Evolutionary conservation across 2,888 invertebrate species (phyloP).

Genomic region (Microplitis manilae): DNA sequence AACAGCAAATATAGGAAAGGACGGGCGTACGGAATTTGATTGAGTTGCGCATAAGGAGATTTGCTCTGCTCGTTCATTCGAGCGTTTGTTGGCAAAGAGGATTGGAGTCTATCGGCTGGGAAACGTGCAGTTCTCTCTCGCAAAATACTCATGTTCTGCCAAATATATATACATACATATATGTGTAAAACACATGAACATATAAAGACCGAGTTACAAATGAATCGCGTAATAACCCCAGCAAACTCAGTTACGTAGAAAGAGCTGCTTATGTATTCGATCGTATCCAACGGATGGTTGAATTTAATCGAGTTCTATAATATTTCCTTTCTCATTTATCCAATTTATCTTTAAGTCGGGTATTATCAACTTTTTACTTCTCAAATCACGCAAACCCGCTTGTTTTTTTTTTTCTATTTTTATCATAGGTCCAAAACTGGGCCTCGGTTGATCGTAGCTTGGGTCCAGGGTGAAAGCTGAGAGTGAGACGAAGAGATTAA

Average conservation of each 20-base stretch:
- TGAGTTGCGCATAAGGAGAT: constrained; percentile 67
- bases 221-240: constrained; percentile 67
- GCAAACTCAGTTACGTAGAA: constrained; percentile 36
- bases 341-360: constrained; percentile 29
- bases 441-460: too few species aligned
- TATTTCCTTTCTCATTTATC: constrained; percentile 57
- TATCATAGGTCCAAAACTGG: too few species aligned
- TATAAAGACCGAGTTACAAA: constrained; percentile 61
- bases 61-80: constrained; percentile 59
- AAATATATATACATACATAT: constrained; percentile 34
- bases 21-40: constrained; percentile 60
- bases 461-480: too few species aligned
- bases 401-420: too few species aligned
- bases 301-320: constrained; percentile 62
- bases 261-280: constrained; percentile 65
- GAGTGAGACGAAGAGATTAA: too few species aligned
- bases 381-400: too few species aligned
- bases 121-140: constrained; percentile 43
- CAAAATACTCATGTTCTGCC: constrained; percentile 15
- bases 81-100: constrained; percentile 67
- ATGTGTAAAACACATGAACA: constrained; percentile 20
- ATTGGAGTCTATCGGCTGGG: constrained; percentile 55
- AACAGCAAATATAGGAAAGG: constrained; percentile 43
- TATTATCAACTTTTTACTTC: not conserved
- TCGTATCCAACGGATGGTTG: constrained; percentile 49